These are phyloP conservation scores for Platycnemis pennipes DNA, from an alignment of 2,888 invertebrate genomes.

Conservation along the genomic window DNA sequence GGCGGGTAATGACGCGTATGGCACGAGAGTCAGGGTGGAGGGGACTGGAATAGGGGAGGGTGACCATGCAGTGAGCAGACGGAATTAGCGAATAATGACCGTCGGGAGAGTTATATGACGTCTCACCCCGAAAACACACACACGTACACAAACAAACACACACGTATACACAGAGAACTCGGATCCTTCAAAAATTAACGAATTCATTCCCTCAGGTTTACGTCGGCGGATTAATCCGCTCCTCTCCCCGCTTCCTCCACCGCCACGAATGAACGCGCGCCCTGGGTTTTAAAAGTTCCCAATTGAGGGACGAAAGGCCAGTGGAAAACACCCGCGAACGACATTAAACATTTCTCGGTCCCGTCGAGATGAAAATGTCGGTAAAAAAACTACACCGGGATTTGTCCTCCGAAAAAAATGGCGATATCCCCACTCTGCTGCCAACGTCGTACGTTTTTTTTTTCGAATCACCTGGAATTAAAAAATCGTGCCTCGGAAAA, in stretches of 20 bases:
- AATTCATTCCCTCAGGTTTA: not conserved
- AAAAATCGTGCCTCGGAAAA: too few relatives aligned
- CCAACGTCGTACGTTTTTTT: not conserved
- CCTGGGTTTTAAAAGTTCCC: not conserved
- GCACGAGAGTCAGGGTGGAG: not conserved
- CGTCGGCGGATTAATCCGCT: not conserved
- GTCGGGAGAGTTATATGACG: not conserved
- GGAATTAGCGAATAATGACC: constrained; percentile 24
- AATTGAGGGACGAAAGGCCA: not conserved
- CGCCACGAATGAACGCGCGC: not conserved
- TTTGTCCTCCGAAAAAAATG: not conserved
- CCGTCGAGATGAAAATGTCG: not conserved
- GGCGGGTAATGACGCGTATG: not conserved
- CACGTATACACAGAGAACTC: too few relatives aligned
- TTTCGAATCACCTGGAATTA: too few relatives aligned
- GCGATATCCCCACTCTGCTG: not conserved
- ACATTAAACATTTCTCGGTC: not conserved
- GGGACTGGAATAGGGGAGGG: not conserved
- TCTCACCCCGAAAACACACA: not conserved
- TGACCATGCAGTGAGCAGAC: not conserved
- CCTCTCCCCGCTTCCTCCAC: not conserved
- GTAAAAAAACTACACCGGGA: not conserved
- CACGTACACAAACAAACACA: too few relatives aligned
- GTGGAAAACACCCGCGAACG: not conserved
- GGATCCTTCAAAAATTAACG: constrained; percentile 3